Base-by-base conservation (phyloP, 2,888 invertebrate species). In the Cylloceria caligata region DNA sequence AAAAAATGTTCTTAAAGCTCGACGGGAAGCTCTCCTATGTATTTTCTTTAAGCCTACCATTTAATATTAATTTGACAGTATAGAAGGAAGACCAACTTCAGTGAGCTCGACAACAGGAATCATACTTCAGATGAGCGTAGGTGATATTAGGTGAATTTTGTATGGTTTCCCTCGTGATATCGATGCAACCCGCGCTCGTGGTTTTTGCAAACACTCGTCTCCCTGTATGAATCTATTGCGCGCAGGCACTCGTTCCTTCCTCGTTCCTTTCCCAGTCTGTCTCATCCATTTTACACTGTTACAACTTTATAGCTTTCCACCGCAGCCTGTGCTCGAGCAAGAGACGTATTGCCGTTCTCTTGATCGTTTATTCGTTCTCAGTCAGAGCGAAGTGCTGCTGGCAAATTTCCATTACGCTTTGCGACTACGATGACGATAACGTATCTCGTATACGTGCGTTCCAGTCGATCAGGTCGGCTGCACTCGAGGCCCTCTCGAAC, bases 401-500 rank as follows among this genome's bases (percentile, higher is more conserved):
- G 47, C 77, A 80, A 81, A 77, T 83, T 83, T 76, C 80, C 83
- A 83, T 81, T 81, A 83, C 62, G 78, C 36, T 21, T n/a, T 16
- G 60, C 57, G 49, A 39, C 76, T 67, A 30, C 57, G 67, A 57
- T 55, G 45, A 52, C 68, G 81, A 82, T 82, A 82, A 82, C 69
- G 71, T 82, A 82, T 79, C 79, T 74, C 64, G 21, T 45, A 39
- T 68, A 27, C 65, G 42, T 57, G n/a, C 45, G 62, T 80, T 76
- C 34, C 62, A 67, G 68, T 75, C 52, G 80, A 76, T 62, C 68
- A 55, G 68, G 42, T 65, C 45, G 34, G 11, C 19, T 42, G 24
- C 21, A 19, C 42, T 39, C 36, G 47, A 21, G 42, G 27, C 64
- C 34, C 55, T 34, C 34, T 36, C 62, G 42, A 72, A 42, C 21